phyloP scores from a whole-genome alignment of 2,113 vertebrate genomes.

The Psammodynastes pulverulentus region DNA sequence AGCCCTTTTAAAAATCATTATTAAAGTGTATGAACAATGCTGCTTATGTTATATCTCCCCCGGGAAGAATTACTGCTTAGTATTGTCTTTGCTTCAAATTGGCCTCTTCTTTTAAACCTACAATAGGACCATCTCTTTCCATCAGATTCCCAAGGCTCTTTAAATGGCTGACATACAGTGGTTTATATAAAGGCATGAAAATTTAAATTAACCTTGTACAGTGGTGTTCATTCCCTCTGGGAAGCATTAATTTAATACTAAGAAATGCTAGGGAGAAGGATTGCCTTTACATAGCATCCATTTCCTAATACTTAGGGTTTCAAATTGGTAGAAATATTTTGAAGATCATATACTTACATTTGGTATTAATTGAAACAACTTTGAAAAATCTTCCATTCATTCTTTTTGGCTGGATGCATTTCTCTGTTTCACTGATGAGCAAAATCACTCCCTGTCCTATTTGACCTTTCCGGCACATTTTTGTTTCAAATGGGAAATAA shows the following conservation, averaged over 20 bases:
- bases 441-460: neutral
- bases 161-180: neutral
- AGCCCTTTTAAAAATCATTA: conserved; percentile 29
- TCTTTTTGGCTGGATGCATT: neutral
- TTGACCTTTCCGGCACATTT: neutral
- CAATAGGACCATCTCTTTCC: conserved; percentile 7
- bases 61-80: neutral
- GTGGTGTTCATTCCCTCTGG: conserved; percentile 20
- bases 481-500: neutral
- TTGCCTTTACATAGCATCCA: neutral
- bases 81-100: conserved; percentile 28
- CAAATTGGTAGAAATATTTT: neutral
- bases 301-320: neutral
- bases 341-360: neutral
- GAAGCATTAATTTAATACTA: conserved; percentile 24
- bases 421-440: neutral
- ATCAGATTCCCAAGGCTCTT: conserved; percentile 25
- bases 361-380: neutral
- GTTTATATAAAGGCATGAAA: conserved; percentile 37
- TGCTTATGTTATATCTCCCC: conserved; percentile 14
- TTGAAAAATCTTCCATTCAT: neutral
- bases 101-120: conserved; percentile 29
- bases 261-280: neutral
- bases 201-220: conserved; percentile 14
- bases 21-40: conserved; percentile 29